phyloP scores from a whole-genome alignment of 2,113 vertebrate species.

The Tiliqua scincoides region DNA sequence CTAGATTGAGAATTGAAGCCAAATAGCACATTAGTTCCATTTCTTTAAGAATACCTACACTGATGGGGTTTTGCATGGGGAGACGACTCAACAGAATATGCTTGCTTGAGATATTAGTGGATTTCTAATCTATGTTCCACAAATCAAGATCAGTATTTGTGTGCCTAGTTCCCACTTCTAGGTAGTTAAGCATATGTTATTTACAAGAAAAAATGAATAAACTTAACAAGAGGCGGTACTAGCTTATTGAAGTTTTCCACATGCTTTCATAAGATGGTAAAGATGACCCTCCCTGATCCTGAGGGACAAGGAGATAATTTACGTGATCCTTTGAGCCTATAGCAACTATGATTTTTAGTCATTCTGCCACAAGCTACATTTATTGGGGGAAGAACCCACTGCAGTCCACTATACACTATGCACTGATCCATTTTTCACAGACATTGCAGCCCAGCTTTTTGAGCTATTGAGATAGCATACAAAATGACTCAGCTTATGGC shows the following conservation, averaged over 20 bases:
- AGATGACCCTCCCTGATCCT: not conserved
- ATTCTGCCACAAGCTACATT: not conserved
- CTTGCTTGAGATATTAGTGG: slow-evolving; percentile 19
- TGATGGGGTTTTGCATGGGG: not conserved
- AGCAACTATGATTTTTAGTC: not conserved
- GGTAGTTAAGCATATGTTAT: not conserved
- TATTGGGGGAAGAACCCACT: not conserved
- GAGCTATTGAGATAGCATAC: not conserved
- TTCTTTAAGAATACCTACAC: not conserved
- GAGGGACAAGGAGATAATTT: not conserved
- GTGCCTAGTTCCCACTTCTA: slow-evolving; percentile 28
- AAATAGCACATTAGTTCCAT: not conserved
- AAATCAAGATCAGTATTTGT: slow-evolving; percentile 39
- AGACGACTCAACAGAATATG: not conserved
- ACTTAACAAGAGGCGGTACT: not conserved
- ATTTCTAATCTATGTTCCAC: slow-evolving; percentile 52
- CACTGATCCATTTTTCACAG: not conserved
- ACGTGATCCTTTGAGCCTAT: not conserved
- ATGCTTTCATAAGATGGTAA: not conserved
- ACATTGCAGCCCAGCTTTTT: not conserved
- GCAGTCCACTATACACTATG: not conserved
- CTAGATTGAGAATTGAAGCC: not conserved
- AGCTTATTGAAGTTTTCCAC: not conserved
- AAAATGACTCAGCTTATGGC: not conserved
- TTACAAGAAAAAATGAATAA: not conserved